Evolutionary conservation across 1,140 invertebrate genomes (phyloP).

Genomic region (Spodoptera frugiperda): DNA sequence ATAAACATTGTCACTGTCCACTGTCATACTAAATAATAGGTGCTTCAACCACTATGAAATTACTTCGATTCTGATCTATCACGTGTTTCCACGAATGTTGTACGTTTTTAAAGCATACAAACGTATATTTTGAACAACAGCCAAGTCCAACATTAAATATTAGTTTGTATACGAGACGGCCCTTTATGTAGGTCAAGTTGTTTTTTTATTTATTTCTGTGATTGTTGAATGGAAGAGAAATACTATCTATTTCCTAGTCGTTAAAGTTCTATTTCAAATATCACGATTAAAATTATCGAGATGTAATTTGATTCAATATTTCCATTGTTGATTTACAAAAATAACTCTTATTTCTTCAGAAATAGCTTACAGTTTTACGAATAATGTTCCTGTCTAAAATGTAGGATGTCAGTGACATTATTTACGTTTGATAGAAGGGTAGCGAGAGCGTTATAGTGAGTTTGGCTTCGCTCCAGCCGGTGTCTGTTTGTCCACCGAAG

Average conservation of each 20-base stretch:
- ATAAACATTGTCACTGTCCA: conserved; percentile 3
- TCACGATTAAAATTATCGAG: no score
- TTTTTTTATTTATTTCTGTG: not conserved
- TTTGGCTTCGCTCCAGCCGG: conserved; percentile 64
- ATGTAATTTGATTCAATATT: no score
- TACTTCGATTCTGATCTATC: not conserved
- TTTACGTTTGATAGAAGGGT: conserved; percentile 18
- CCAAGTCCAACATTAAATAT: conserved; percentile 30
- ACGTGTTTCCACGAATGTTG: not conserved
- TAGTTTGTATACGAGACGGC: conserved; percentile 4
- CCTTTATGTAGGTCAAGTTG: conserved; percentile 20
- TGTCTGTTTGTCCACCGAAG: conserved; percentile 60
- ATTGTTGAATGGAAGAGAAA: no score
- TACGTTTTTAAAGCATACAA: conserved; percentile 5
- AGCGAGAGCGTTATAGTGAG: conserved; percentile 47
- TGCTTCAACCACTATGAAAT: not conserved
- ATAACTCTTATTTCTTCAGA: not conserved
- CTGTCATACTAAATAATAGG: not conserved
- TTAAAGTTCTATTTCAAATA: no score
- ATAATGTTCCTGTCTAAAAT: not conserved
- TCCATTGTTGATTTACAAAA: no score
- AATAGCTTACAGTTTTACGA: not conserved
- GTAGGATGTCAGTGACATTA: not conserved
- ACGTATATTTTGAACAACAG: conserved; percentile 5
- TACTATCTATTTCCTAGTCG: no score